Percentiles rank a stretch among this genome's conserved stretches.
phyloP scores from a whole-genome alignment of 2,888 invertebrate genomes.

The Deilephila elpenor region DNA sequence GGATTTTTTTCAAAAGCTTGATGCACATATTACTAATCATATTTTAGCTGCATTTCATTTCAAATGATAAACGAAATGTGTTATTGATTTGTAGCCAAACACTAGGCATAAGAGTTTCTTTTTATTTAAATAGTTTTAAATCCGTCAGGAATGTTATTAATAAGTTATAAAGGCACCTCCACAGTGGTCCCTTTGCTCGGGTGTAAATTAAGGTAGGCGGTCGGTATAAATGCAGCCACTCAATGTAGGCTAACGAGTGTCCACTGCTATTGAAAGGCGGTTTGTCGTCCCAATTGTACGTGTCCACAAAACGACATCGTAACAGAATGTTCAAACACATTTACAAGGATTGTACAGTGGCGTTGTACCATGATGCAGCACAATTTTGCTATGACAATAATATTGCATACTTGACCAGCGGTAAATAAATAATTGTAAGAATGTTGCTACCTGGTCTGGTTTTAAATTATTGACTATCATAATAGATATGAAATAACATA shows the following conservation, averaged over 20 bases:
- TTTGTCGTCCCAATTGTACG: constrained; percentile 14
- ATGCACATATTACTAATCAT: too few species aligned
- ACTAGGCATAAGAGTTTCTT: background rate
- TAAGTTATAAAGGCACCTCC: background rate
- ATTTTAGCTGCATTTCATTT: background rate
- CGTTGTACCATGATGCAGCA: too few species aligned
- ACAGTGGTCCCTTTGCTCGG: constrained; percentile 22
- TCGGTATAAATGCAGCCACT: constrained; percentile 56
- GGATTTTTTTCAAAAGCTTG: background rate
- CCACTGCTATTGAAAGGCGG: constrained; percentile 26
- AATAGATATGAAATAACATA: too few species aligned
- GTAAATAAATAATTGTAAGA: too few species aligned
- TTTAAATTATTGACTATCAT: too few species aligned
- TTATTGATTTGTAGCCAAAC: too few species aligned
- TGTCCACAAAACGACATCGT: constrained; percentile 19
- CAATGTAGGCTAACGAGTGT: constrained; percentile 78
- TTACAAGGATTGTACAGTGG: background rate
- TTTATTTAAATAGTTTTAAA: background rate
- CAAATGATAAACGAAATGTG: too few species aligned
- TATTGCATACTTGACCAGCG: too few species aligned
- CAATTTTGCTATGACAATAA: too few species aligned
- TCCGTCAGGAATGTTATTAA: background rate
- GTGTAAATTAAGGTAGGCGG: constrained; percentile 25
- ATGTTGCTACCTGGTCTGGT: too few species aligned
- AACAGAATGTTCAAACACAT: background rate